These are phyloP conservation scores for Onychomys leucogaster DNA, from an alignment of 2,797 vertebrate species.

Conservation along the genomic window DNA sequence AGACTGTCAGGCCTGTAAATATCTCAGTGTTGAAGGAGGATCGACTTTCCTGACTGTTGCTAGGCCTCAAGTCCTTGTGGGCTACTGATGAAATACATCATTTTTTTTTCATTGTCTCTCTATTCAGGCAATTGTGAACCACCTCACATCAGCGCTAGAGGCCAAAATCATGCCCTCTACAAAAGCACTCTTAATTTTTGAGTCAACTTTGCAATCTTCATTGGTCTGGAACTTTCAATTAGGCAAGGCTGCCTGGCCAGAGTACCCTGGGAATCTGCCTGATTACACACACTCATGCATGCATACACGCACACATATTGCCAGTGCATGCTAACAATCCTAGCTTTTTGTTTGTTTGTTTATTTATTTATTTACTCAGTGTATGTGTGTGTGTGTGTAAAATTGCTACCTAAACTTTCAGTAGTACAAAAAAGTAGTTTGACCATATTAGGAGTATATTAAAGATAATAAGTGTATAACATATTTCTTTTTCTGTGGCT, in stretches of 20 bases:
- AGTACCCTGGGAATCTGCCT: background rate
- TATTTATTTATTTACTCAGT: background rate
- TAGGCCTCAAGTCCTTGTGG: background rate
- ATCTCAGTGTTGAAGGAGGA: background rate
- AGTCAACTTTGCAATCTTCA: background rate
- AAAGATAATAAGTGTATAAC: background rate
- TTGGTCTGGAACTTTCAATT: background rate
- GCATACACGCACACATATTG: background rate
- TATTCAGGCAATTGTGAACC: too few species aligned
- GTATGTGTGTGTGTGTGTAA: too few species aligned
- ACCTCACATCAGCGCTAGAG: too few species aligned
- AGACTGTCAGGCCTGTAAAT: too few species aligned
- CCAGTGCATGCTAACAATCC: background rate
- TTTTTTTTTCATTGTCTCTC: background rate
- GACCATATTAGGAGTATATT: background rate
- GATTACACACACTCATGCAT: too few species aligned
- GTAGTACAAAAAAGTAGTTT: background rate
- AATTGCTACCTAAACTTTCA: background rate
- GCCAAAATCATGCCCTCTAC: background rate
- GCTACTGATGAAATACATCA: background rate
- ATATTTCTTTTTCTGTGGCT: slow-evolving; percentile 59
- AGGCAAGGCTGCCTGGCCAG: background rate
- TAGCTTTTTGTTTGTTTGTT: background rate
- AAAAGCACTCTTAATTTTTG: background rate
- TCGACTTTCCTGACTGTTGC: background rate